Evolutionary conservation across 2,113 vertebrate species (phyloP).

Genomic region (Desmodus rotundus): DNA sequence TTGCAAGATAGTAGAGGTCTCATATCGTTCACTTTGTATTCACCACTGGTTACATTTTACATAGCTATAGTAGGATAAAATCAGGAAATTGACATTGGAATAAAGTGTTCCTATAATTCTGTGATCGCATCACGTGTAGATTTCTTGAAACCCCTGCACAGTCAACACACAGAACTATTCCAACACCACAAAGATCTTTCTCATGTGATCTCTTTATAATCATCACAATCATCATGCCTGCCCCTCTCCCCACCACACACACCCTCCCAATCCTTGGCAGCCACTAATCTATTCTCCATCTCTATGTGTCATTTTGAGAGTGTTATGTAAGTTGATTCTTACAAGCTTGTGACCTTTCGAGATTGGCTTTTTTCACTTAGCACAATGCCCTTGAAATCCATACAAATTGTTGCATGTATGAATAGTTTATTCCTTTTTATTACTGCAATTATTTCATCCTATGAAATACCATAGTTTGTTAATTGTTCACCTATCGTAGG

Average conservation of each 20-base stretch:
- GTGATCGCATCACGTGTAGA: not conserved
- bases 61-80: not conserved
- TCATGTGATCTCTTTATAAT: not conserved
- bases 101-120: not conserved
- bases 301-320: not conserved
- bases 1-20: not conserved
- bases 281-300: not conserved
- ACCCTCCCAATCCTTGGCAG: not conserved
- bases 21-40: not conserved
- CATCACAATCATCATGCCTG: not conserved
- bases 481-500: not conserved
- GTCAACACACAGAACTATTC: not conserved
- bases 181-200: not conserved
- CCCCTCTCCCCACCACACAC: too few species aligned
- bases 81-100: not conserved
- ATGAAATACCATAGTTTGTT: not conserved
- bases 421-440: not conserved
- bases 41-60: not conserved
- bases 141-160: not conserved
- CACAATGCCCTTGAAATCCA: not conserved
- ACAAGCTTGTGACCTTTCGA: not conserved
- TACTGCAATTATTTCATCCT: not conserved
- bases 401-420: not conserved
- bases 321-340: not conserved
- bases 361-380: not conserved